Evolutionary conservation across 2,113 vertebrate species (phyloP).

Genomic region (Oncorhynchus clarkii): DNA sequence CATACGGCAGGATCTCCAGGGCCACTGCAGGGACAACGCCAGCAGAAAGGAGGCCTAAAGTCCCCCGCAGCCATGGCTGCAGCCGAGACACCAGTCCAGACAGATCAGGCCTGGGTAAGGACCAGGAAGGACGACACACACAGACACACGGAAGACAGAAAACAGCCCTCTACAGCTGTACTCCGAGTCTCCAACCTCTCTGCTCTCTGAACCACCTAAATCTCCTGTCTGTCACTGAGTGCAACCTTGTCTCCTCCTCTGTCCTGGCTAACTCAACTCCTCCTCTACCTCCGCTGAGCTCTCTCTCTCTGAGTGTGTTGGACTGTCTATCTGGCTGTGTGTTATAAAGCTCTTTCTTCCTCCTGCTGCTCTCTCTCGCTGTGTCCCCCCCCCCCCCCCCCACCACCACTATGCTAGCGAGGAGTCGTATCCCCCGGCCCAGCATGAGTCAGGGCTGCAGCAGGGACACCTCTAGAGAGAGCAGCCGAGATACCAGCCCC

Average conservation of each 20-base stretch:
- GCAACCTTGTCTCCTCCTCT: background rate
- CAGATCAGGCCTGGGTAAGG: slow-evolving; percentile 81
- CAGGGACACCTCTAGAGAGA: slow-evolving; percentile 92
- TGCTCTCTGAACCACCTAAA: background rate
- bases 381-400: background rate
- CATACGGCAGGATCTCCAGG: slow-evolving; percentile 77
- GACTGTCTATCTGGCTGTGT: background rate
- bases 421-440: slow-evolving; percentile 90
- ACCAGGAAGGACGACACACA: background rate
- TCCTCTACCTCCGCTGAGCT: background rate
- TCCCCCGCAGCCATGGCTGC: slow-evolving; percentile 92
- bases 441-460: slow-evolving; percentile 97
- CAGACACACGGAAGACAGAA: background rate
- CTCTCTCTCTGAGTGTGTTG: background rate
- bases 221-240: slow-evolving; percentile 3
- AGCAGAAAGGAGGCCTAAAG: slow-evolving; percentile 77
- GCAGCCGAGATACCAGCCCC: slow-evolving; percentile 92
- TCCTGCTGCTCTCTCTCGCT: background rate
- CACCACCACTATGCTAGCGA: slow-evolving; percentile 66
- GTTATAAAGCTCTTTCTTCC: slow-evolving; percentile 1
- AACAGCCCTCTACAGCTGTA: background rate
- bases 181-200: background rate
- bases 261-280: slow-evolving; percentile 4
- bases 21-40: slow-evolving; percentile 68
- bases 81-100: slow-evolving; percentile 93